Percentiles rank a stretch among this genome's conserved stretches.
phyloP scores from a whole-genome alignment of 1,140 invertebrate species.

The Platorchestia sp. region DNA sequence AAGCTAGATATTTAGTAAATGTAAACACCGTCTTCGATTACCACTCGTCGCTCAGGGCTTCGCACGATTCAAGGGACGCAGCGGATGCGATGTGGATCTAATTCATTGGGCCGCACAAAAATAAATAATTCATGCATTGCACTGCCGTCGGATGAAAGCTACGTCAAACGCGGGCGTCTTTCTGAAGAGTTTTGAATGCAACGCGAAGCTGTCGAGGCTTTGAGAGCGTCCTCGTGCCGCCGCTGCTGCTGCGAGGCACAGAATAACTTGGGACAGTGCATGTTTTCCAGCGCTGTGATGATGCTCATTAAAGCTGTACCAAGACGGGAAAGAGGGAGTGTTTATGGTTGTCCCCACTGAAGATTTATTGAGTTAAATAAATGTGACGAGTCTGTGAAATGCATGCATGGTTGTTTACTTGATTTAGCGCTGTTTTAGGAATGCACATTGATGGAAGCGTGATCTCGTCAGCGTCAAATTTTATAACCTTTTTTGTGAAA shows the following conservation, averaged over 20 bases:
- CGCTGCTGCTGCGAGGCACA: too few relatives aligned
- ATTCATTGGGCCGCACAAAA: not conserved
- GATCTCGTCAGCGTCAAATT: not conserved
- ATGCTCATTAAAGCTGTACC: not conserved
- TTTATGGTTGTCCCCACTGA: not conserved
- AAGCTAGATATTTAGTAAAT: not conserved
- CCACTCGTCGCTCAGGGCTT: not conserved
- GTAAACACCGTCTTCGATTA: not conserved
- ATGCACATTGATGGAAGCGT: not conserved
- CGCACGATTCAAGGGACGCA: not conserved
- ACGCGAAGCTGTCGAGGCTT: not conserved
- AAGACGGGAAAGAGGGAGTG: not conserved
- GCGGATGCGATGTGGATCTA: not conserved
- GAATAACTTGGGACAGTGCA: not conserved
- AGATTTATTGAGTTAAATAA: not conserved
- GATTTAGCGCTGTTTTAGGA: not conserved
- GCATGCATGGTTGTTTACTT: not conserved
- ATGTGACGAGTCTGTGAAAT: not conserved
- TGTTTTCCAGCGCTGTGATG: not conserved
- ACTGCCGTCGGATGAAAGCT: conserved; percentile 2
- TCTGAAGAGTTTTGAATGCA: conserved; percentile 25
- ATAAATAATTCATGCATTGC: conserved; percentile 36
- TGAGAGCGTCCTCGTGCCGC: not conserved
- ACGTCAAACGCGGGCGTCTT: conserved; percentile 12
- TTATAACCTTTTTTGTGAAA: too few relatives aligned